These are phyloP conservation scores for Doris montereyensis DNA, from an alignment of 2,888 invertebrate species.

Conservation along the genomic window DNA sequence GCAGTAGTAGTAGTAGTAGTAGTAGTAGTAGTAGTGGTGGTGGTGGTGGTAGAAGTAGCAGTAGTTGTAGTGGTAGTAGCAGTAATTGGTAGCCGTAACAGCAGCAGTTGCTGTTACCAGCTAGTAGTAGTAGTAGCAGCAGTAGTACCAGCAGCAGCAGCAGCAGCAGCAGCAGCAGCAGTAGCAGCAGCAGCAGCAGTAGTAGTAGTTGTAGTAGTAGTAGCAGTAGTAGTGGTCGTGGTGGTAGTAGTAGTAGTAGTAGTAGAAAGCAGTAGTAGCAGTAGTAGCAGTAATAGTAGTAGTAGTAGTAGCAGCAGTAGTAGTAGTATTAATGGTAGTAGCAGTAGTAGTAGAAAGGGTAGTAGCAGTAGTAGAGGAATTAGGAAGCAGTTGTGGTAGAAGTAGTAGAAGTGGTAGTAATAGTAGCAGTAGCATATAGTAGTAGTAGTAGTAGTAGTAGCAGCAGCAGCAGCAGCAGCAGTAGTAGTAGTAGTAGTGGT, in stretches of 20 bases:
- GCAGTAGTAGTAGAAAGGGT: no score
- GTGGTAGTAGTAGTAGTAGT: background rate
- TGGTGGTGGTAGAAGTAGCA: no score
- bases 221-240: background rate
- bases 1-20: background rate
- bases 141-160: no score
- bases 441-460: background rate
- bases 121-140: background rate
- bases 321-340: no score
- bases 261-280: no score
- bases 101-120: no score
- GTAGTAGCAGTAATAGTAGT: background rate
- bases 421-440: no score
- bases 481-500: background rate
- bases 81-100: no score
- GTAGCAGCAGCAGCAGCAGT: background rate
- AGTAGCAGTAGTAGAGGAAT: no score
- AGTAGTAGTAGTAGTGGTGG: background rate
- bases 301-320: background rate
- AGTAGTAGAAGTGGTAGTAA: background rate
- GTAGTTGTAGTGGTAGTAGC: background rate
- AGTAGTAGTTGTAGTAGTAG: background rate
- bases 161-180: background rate
- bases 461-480: background rate
- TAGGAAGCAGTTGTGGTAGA: background rate